These are phyloP conservation scores for Caenorhabditis sp. DNA, from an alignment of 2,888 invertebrate species.

Conservation along the genomic window DNA sequence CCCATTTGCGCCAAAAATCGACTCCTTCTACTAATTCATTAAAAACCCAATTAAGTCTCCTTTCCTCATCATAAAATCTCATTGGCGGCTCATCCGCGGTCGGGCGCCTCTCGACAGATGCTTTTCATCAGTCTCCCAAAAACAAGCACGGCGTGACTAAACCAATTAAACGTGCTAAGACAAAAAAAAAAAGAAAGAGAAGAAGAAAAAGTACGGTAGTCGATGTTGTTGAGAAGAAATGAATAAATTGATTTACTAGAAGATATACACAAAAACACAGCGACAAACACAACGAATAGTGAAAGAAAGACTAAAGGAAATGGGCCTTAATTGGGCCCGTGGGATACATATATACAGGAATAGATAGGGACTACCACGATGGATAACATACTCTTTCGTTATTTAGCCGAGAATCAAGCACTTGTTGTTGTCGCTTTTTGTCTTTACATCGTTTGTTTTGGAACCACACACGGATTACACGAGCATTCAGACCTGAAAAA, in stretches of 20 bases:
- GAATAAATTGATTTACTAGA: conserved; percentile 6
- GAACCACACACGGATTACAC: conserved; percentile 99
- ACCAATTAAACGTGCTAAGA: conserved; percentile 12
- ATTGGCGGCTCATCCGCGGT: no score
- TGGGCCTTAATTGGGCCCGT: neutral
- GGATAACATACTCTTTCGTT: conserved; percentile 86
- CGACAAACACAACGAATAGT: conserved; percentile 30
- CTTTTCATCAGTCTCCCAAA: neutral
- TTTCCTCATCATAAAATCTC: neutral
- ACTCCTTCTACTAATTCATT: neutral
- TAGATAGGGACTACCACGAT: neutral
- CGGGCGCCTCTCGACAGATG: neutral
- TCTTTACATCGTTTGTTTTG: conserved; percentile 93
- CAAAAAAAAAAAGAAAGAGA: neutral
- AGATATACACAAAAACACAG: conserved; percentile 22
- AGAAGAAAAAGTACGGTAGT: neutral
- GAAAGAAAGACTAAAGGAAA: neutral
- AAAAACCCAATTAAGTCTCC: neutral
- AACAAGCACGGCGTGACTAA: conserved; percentile 3
- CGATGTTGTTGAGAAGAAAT: conserved; percentile 3
- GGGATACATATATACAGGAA: conserved; percentile 8
- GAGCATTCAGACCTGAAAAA: conserved; percentile 81
- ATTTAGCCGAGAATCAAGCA: conserved; percentile 92
- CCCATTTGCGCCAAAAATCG: neutral
- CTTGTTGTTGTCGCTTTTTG: conserved; percentile 93